These are phyloP conservation scores for Podabrus alpinus DNA, from an alignment of 2,888 invertebrate genomes.

Conservation along the genomic window DNA sequence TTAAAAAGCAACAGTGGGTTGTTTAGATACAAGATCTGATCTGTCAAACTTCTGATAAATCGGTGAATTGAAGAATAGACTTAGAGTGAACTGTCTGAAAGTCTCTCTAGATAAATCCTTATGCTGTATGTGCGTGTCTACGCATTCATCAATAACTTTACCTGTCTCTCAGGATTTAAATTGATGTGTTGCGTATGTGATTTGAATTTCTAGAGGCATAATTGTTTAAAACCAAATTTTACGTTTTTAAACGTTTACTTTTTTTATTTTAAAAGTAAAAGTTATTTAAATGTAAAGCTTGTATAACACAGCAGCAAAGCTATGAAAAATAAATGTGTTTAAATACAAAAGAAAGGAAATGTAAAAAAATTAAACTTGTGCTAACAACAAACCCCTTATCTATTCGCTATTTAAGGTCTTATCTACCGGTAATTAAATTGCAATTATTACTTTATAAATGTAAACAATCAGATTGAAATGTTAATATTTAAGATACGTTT, in stretches of 20 bases:
- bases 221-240: conserved; percentile 7
- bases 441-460: background rate
- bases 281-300: background rate
- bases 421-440: background rate
- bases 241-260: background rate
- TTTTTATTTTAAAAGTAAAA: background rate
- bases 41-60: conserved; percentile 33
- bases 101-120: conserved; percentile 25
- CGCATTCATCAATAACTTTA: conserved; percentile 31
- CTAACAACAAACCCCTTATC: background rate
- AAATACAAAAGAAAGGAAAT: background rate
- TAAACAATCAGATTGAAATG: background rate
- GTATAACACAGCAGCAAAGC: background rate
- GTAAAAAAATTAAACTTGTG: background rate
- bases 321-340: background rate
- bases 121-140: conserved; percentile 29
- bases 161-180: conserved; percentile 16
- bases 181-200: conserved; percentile 19
- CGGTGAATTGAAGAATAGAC: conserved; percentile 31
- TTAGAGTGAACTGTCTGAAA: conserved; percentile 23
- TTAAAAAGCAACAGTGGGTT: conserved; percentile 23
- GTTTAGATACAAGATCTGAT: conserved; percentile 33
- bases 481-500: background rate
- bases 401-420: background rate
- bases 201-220: conserved; percentile 14